Evolutionary conservation across 2,113 vertebrate species (phyloP).

Genomic region (Apodemus speciosus): DNA sequence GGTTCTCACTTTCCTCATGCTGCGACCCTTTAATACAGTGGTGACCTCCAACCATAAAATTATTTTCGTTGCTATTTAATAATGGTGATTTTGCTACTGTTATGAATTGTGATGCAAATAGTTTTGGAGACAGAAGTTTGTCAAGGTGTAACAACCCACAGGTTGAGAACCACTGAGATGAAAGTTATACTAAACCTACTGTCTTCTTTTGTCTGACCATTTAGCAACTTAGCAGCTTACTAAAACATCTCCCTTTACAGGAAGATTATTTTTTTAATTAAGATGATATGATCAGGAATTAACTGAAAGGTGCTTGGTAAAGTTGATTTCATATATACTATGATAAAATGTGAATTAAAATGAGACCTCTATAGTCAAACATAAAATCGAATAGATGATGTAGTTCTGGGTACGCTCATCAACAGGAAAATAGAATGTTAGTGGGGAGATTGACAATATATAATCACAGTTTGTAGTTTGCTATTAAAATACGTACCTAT

Average conservation of each 20-base stretch:
- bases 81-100: background rate
- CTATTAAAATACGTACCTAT: background rate
- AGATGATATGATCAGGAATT: background rate
- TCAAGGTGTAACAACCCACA: background rate
- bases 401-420: background rate
- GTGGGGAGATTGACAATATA: background rate
- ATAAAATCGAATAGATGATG: slow-evolving; percentile 15
- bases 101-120: background rate
- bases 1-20: background rate
- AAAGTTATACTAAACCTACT: background rate
- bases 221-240: background rate
- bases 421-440: background rate
- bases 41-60: background rate
- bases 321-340: background rate
- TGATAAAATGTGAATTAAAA: slow-evolving; percentile 25
- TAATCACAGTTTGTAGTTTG: background rate
- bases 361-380: background rate
- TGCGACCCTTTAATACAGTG: background rate
- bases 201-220: background rate
- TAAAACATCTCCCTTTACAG: background rate
- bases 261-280: background rate
- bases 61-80: background rate
- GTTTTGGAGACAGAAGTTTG: background rate
- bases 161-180: background rate
- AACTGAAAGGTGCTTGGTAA: background rate